Conservation (phyloP, 2,797 vertebrate genomes). For the Catostomus latipinnis region DNA sequence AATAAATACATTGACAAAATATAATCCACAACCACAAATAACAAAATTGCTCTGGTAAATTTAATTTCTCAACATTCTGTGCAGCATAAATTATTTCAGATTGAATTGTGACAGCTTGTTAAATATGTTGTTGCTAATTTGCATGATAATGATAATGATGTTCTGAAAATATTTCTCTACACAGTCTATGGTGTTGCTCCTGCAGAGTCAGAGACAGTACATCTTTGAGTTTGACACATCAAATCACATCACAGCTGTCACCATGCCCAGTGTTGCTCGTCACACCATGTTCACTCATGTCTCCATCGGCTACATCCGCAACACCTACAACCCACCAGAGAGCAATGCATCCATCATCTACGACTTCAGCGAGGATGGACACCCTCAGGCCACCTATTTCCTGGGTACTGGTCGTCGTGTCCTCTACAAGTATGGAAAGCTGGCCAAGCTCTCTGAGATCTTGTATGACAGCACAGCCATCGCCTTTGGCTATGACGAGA, state of each 20-base stretch:
- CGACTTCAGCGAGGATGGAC: slow-evolving; percentile 93
- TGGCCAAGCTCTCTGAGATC: slow-evolving; percentile 93
- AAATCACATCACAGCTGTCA: slow-evolving; percentile 92
- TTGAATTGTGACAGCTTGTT: slow-evolving; percentile 25
- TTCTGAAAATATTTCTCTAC: slow-evolving; percentile 39
- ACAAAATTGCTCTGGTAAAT: slow-evolving; percentile 4
- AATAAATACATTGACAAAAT: neutral
- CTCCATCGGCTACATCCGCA: slow-evolving; percentile 96
- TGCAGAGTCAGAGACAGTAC: slow-evolving; percentile 97
- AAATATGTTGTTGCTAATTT: slow-evolving; percentile 30
- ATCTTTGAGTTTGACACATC: slow-evolving; percentile 96
- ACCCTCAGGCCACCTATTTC: slow-evolving; percentile 89
- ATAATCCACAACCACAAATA: neutral
- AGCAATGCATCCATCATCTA: slow-evolving; percentile 98
- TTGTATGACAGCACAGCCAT: slow-evolving; percentile 96
- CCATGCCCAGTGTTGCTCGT: slow-evolving; percentile 97
- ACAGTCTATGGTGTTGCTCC: slow-evolving; percentile 97
- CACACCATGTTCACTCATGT: slow-evolving; percentile 98
- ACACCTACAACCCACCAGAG: slow-evolving; percentile 96
- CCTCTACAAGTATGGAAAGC: slow-evolving; percentile 98
- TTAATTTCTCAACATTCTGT: neutral
- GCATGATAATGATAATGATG: slow-evolving; percentile 24
- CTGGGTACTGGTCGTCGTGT: slow-evolving; percentile 94
- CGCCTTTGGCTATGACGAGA: slow-evolving; percentile 98
- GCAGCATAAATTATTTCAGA: neutral